Evolutionary conservation across 2,888 invertebrate species (phyloP), one percentile per base, ranked within the genome.

Genomic region (Pachydiplax longipennis): DNA sequence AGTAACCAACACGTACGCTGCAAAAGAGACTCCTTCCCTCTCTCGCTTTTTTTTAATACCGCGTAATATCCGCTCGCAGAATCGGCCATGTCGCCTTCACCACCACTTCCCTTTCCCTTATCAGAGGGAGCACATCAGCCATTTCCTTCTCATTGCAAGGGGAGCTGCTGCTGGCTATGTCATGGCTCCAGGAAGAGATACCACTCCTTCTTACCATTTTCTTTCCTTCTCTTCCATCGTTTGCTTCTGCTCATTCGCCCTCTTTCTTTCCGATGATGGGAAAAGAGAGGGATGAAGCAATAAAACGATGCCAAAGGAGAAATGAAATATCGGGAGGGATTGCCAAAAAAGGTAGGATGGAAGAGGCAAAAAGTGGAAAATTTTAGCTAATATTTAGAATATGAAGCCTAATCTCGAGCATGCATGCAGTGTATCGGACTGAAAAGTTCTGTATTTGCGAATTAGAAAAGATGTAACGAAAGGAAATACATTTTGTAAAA

Each of bases 171-270:
- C 37, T 91, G 91, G 91, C 91, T 91, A 91, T 91, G 92, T 83
- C 83, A 83, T 53, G 53, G 53, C 87, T 87, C 61, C 87, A 83
- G 65, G 65, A 87, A 87, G 82, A 58, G 58, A 58, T 58, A 58
- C 92, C 92, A 91, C 92, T 92, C 92, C 92, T 90, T 91, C 90
- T 91, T 73, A 53, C 91, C 90, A 92, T 91, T 90, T 25, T 73
- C 73, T 31, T 31, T 73, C 13, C 31, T 73, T 73, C 25, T 73
- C 73, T 73, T 73, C 92, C 91, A 91, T 92, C 91, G 40, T 91
- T 91, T 81, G 92, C 91, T 92, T 91, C 92, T 92, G 91, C 44
- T 93, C 92, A 93, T 93, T 73, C 31, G 12, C 25, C 73, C 31
- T 65, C n/a, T n/a, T n/a, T n/a, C n/a, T n/a, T n/a, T n/a, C n/a